A percentile compares a stretch with the other conserved stretches of the same genome.
phyloP scores from a whole-genome alignment of 2,113 vertebrate genomes.

The Corydoras sp. region DNA sequence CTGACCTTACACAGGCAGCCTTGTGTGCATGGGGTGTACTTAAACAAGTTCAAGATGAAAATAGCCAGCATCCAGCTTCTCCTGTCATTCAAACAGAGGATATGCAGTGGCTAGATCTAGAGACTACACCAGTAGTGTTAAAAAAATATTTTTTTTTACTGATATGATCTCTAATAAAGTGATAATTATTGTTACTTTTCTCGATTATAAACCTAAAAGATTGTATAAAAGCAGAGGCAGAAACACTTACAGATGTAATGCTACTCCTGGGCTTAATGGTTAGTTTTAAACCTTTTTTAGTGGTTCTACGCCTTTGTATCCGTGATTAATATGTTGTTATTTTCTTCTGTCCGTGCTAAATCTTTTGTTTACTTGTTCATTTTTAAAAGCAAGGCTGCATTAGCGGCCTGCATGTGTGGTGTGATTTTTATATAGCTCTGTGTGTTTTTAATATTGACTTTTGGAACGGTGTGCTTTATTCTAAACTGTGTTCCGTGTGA shows the following conservation, averaged over 20 bases:
- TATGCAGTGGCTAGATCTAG: no score
- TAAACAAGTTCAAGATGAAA: conserved; percentile 65
- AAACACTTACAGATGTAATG: no score
- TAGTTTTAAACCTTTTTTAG: no score
- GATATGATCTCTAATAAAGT: background rate
- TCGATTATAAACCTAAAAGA: no score
- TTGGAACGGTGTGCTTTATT: conserved; percentile 22
- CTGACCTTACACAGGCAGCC: no score
- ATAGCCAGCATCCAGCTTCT: conserved; percentile 74
- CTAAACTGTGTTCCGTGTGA: conserved; percentile 24
- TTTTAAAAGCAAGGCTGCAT: conserved; percentile 3
- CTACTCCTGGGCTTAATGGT: no score
- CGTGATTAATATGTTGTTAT: background rate
- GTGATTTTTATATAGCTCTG: conserved; percentile 6
- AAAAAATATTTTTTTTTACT: no score
- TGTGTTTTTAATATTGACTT: background rate
- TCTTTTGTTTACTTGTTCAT: background rate
- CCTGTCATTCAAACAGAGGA: conserved; percentile 66
- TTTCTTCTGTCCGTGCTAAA: background rate
- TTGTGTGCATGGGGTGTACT: no score
- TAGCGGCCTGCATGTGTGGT: conserved; percentile 10
- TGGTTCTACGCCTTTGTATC: no score
- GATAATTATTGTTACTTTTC: no score
- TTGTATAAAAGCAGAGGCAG: no score
- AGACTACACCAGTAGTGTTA: no score